A percentile compares a stretch with the other conserved stretches of the same genome.
Evolutionary conservation across 2,888 invertebrate species (phyloP).

Genomic region (Scelioninae gen. 1): DNA sequence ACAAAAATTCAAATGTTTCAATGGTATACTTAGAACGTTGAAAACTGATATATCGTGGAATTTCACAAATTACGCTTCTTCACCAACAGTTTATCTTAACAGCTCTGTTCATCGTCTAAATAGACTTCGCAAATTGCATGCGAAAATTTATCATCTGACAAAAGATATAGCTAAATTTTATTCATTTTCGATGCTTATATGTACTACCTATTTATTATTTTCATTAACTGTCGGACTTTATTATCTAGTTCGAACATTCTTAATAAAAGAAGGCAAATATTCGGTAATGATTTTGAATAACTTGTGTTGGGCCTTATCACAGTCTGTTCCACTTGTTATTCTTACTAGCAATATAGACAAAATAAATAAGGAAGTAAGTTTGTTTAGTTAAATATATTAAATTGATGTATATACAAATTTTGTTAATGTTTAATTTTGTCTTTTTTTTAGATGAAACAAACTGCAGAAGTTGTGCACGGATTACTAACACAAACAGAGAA

Average conservation of each 20-base stretch:
- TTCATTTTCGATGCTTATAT: constrained; percentile 35
- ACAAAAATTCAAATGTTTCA: constrained; percentile 1
- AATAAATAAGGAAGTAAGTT: constrained; percentile 41
- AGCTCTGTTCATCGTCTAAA: constrained; percentile 29
- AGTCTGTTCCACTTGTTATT: constrained; percentile 27
- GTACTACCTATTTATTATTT: constrained; percentile 34
- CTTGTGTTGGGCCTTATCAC: constrained; percentile 20
- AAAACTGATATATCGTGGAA: not conserved
- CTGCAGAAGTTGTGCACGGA: constrained; percentile 28
- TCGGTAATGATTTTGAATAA: constrained; percentile 22
- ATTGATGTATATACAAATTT: no score
- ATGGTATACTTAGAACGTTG: constrained; percentile 5
- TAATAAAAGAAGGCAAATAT: not conserved
- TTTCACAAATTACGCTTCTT: not conserved
- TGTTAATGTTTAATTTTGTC: not conserved
- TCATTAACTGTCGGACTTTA: constrained; percentile 33
- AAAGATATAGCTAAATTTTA: constrained; percentile 29
- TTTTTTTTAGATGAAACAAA: constrained; percentile 17
- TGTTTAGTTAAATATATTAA: not conserved
- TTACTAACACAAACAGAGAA: constrained; percentile 8
- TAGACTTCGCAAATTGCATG: constrained; percentile 33
- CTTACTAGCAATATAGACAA: constrained; percentile 20
- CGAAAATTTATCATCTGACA: constrained; percentile 9
- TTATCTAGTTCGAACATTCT: not conserved
- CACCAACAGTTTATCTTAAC: constrained; percentile 3